Evolutionary conservation across 1,140 invertebrate species (phyloP).

Genomic region (Drusus annulatus): DNA sequence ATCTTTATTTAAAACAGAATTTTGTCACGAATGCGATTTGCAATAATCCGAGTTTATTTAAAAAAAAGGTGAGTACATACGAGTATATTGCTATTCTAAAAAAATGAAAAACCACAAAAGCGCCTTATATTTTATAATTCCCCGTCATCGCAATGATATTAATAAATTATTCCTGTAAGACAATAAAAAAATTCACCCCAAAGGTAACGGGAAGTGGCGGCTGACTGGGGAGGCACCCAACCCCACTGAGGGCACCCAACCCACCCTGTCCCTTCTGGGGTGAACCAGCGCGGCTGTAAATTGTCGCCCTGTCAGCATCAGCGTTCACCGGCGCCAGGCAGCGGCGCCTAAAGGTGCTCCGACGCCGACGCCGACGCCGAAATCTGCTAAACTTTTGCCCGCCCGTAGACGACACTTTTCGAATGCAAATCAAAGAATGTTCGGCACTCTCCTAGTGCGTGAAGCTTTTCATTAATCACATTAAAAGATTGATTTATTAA

Average conservation of each 20-base stretch:
- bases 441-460: slow-evolving; percentile 24
- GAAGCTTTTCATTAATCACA: slow-evolving; percentile 43
- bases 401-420: slow-evolving; percentile 39
- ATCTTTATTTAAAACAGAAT: too few relatives aligned
- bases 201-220: slow-evolving; percentile 27
- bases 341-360: slow-evolving; percentile 53
- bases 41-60: too few relatives aligned
- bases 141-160: too few relatives aligned
- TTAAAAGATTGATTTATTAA: slow-evolving; percentile 42
- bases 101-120: too few relatives aligned
- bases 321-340: slow-evolving; percentile 44
- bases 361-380: slow-evolving; percentile 32
- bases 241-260: too few relatives aligned
- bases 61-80: too few relatives aligned
- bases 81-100: too few relatives aligned
- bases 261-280: not conserved
- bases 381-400: slow-evolving; percentile 43
- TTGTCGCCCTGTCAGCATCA: slow-evolving; percentile 58
- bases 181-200: not conserved
- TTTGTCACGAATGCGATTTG: too few relatives aligned
- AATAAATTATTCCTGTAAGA: too few relatives aligned
- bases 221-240: not conserved
- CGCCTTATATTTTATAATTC: too few relatives aligned
- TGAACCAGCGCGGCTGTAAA: slow-evolving; percentile 54
- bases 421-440: slow-evolving; percentile 46